Evolutionary conservation across 1,140 invertebrate species (phyloP), one percentile per base, ranked within the genome.

Genomic region (Ostrea denselamellosa): DNA sequence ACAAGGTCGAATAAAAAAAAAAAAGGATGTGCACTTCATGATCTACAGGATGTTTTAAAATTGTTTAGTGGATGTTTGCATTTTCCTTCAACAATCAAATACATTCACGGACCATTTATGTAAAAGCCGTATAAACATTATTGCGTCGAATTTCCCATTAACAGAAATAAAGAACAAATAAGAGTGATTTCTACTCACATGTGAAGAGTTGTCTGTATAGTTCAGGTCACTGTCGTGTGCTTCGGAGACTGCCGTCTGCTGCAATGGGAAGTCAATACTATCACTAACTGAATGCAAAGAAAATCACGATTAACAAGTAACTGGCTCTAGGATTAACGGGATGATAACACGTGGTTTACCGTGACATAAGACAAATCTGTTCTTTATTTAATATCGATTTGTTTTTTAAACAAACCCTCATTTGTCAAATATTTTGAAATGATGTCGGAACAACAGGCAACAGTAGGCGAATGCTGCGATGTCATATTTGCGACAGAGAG

Each of bases 191-290:
- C 25, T 77, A 77, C 68, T 77, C 68, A 77, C 68, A 34, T 77
- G 28, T 77, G 68, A 77, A 9, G 10, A 28, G 68, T 77, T 25
- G 25, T 77, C 68, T 77, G 68, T 77, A 25, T 3, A 28, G 12
- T 28, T 8, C 68, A 77, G 68, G 68, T 77, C 22, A 77, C 68
- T 77, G 68, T 77, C 68, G 68, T 77, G 12, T 77, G 68, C 68
- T 77, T 25, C 28, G 68, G 25, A 77, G 25, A 77, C 22, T 77
- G 68, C 68, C 25, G 68, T 77, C 68, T 77, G 68, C 68, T 77
- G 68, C 28, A 77, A 77, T 34, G 68, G 17, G 68, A 34, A 77
- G 68, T 77, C 68, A 77, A 77, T 77, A 77, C 28, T 77, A 77
- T 62, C 58, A 62, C 58, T 62, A 14, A 62, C 14, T 28, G 68